Evolutionary conservation across 2,113 vertebrate genomes (phyloP).

Genomic region (Campylomormyrus numenius): DNA sequence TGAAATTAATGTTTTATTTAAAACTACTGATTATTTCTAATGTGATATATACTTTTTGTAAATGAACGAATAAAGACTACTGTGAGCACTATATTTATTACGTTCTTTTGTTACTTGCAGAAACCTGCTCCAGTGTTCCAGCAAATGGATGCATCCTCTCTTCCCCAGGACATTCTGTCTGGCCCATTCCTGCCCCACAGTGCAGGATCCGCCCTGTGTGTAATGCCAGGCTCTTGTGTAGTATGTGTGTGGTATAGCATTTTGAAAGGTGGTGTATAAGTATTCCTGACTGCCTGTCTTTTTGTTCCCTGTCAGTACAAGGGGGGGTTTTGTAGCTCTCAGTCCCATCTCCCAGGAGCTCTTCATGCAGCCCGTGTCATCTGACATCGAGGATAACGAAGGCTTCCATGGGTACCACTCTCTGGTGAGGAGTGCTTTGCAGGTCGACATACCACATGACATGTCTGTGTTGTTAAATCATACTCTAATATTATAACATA

Average conservation of each 20-base stretch:
- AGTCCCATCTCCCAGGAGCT: constrained; percentile 91
- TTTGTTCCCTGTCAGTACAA: constrained; percentile 64
- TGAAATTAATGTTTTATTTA: not conserved
- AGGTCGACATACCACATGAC: not conserved
- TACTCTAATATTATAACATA: not conserved
- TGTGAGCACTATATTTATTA: not conserved
- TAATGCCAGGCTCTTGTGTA: constrained; percentile 29
- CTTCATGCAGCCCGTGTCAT: constrained; percentile 68
- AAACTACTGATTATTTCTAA: not conserved
- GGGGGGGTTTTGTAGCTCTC: constrained; percentile 79
- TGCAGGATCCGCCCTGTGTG: constrained; percentile 83
- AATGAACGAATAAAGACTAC: not conserved
- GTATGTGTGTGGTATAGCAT: not conserved
- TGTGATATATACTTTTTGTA: not conserved
- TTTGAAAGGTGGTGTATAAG: not conserved
- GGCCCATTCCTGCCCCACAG: constrained; percentile 84
- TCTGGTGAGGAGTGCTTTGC: constrained; percentile 65
- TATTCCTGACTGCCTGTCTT: constrained; percentile 11
- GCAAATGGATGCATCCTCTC: constrained; percentile 81
- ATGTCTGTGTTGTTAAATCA: not conserved
- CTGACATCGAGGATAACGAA: constrained; percentile 60
- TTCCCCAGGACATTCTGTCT: constrained; percentile 84
- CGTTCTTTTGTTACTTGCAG: constrained; percentile 49
- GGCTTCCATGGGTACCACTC: constrained; percentile 63
- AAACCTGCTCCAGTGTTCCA: constrained; percentile 89